Base-by-base conservation (phyloP, 2,888 invertebrate species). In the Merodon equestris region DNA sequence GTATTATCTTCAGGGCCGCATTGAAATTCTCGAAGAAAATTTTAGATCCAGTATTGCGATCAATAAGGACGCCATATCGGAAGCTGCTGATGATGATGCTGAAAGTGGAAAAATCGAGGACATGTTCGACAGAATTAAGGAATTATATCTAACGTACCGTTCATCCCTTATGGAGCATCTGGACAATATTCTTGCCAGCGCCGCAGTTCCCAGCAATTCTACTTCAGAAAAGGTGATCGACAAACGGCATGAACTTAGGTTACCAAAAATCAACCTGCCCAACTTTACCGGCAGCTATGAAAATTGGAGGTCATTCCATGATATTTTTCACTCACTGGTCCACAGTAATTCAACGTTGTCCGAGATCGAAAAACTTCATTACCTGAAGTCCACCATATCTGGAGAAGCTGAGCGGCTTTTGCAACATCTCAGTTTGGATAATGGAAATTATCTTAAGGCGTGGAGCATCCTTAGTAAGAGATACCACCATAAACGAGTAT, bases 391-490 rank as follows among this genome's bases (percentile, higher is more conserved):
- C 4, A 42, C 50, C n/a, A 5, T 51, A 0, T 1, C 34, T 47
- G 34, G 51, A 38, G n/a, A n/a, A n/a, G n/a, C n/a, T n/a, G 12
- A 47, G 9, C 10, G 48, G 0, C 17, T 66, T 9, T 9, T 66
- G 4, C 66, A 56, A n/a, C 54, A 40, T 38, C 9, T 63, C 0
- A 3, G 12, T 0, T 9, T 45, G 3, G 45, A 64, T 12, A 15
- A 13, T 0, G 53, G 45, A 3, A 64, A 54, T 18, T 64, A 64
- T 19, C 13, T 4, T 9, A 13, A 27, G 1, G 64, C 64, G n/a
- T 66, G 47, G 47, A 1, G 17, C 1, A 38, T 48, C 27, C 10
- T 56, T 1, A 27, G n/a, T 1, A 36, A 36, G 5, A 27, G 1
- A 10, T 56, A 56, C n/a, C 19, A 66, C 0, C 14, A 66, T 10